Percentiles rank a stretch among this genome's conserved stretches.
These are phyloP conservation scores for Drosophila micromelanica DNA, from an alignment of 1,140 invertebrate species.

Conservation along the genomic window DNA sequence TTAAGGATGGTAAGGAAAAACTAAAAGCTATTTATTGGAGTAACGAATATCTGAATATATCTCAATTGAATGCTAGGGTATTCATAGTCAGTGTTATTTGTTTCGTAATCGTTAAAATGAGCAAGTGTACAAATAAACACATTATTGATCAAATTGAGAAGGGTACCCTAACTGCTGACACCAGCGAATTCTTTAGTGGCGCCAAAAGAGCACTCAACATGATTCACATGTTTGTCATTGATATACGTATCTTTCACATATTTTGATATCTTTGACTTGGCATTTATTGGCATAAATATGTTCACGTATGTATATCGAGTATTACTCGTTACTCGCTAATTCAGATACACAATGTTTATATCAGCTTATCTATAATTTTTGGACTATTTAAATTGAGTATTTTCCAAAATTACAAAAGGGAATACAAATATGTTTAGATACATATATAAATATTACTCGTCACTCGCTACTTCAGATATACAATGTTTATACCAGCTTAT, in stretches of 20 bases:
- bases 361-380: no score
- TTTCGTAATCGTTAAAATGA: no score
- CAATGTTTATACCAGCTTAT: no score
- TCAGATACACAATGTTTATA: not conserved
- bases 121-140: not conserved
- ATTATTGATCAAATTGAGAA: not conserved
- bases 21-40: no score
- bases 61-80: no score
- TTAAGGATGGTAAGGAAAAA: no score
- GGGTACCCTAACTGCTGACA: not conserved
- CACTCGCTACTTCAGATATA: not conserved
- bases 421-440: no score
- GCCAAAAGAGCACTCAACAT: not conserved
- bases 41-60: no score
- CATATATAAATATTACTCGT: not conserved
- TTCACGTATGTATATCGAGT: not conserved
- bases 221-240: not conserved
- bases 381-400: no score
- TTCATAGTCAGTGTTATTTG: no score
- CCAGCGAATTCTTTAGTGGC: slow-evolving; percentile 1
- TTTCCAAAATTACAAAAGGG: no score
- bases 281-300: not conserved
- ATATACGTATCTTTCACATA: not conserved
- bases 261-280: not conserved
- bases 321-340: not conserved